phyloP scores from a whole-genome alignment of 2,888 invertebrate species.

The Sthenelais limicola region DNA sequence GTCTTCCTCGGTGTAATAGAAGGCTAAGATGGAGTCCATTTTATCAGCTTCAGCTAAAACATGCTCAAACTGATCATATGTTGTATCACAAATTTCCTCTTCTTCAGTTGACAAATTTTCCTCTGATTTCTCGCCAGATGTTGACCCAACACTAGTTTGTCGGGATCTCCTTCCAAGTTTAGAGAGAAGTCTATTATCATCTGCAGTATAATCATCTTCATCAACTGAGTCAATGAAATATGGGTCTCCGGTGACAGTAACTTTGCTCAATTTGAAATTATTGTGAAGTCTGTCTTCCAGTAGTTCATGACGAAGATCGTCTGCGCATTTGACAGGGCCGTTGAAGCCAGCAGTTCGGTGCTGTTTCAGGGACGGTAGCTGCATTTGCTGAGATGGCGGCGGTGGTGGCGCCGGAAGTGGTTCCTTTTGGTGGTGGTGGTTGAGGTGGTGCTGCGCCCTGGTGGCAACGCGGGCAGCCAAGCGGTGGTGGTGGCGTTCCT shows the following conservation, averaged over 20 bases:
- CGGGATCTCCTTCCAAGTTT: no score
- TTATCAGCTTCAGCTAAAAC: slow-evolving; percentile 61
- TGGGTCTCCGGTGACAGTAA: no score
- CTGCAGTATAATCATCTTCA: no score
- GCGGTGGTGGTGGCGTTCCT: background rate
- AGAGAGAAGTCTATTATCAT: no score
- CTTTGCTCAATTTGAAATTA: slow-evolving; percentile 18
- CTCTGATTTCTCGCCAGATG: no score
- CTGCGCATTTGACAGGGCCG: slow-evolving; percentile 38
- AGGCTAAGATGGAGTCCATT: slow-evolving; percentile 63
- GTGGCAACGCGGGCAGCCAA: background rate
- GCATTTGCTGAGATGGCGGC: background rate
- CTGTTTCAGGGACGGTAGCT: background rate
- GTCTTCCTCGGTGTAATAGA: slow-evolving; percentile 60
- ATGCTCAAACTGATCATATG: slow-evolving; percentile 64
- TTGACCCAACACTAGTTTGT: no score
- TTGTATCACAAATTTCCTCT: no score
- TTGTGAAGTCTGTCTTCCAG: slow-evolving; percentile 28
- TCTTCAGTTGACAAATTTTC: no score
- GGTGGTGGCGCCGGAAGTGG: background rate
- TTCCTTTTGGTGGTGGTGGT: background rate
- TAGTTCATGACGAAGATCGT: slow-evolving; percentile 44
- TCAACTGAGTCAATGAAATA: no score
- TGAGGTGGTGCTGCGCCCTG: slow-evolving; percentile 19
- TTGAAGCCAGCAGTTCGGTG: slow-evolving; percentile 21